Percentiles rank a stretch among this genome's conserved stretches.
phyloP scores from a whole-genome alignment of 2,113 vertebrate genomes.

The Sinocyclocheilus anophthalmus region DNA sequence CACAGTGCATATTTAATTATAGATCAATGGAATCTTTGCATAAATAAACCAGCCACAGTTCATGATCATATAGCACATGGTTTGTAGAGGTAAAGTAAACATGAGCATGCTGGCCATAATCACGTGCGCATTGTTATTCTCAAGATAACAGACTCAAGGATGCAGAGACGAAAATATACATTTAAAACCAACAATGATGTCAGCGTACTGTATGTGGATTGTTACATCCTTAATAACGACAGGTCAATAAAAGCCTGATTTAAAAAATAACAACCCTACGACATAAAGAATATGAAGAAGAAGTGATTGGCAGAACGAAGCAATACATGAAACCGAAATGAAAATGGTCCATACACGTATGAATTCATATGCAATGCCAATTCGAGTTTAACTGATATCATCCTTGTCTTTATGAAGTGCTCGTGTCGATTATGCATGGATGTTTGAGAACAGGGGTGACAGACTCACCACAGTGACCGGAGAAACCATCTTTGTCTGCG shows the following conservation, averaged over 20 bases:
- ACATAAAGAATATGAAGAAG: background rate
- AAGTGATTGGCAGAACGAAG: background rate
- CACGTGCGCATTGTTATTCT: constrained; percentile 59
- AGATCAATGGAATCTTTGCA: background rate
- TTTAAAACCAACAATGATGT: background rate
- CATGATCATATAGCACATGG: background rate
- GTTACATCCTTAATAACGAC: background rate
- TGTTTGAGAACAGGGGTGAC: background rate
- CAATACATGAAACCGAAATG: background rate
- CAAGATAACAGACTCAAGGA: constrained; percentile 15
- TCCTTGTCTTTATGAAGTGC: background rate
- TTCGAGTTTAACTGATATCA: background rate
- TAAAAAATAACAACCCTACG: background rate
- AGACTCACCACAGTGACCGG: constrained; percentile 79
- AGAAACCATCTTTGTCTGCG: constrained; percentile 73
- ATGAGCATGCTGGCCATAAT: constrained; percentile 51
- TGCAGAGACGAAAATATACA: background rate
- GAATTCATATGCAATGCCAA: background rate
- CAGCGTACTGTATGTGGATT: background rate
- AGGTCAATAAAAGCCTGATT: background rate
- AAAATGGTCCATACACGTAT: background rate
- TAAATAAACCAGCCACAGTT: constrained; percentile 1
- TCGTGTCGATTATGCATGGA: background rate
- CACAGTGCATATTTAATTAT: background rate
- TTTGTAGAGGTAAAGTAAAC: constrained; percentile 45